These are phyloP conservation scores for Lepus europaeus DNA, from an alignment of 2,113 vertebrate species.

Conservation along the genomic window DNA sequence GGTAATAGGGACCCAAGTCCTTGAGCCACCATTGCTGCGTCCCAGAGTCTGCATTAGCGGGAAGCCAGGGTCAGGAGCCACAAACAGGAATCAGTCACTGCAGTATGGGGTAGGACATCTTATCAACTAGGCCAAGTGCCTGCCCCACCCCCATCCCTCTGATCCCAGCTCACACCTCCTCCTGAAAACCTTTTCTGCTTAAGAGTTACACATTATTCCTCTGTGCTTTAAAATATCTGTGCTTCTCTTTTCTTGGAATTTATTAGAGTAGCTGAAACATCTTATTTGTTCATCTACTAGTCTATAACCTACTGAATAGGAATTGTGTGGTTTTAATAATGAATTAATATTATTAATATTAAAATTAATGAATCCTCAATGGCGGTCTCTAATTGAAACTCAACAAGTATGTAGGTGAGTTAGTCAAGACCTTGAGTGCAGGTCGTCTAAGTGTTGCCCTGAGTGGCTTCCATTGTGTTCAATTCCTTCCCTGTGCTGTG, in stretches of 20 bases:
- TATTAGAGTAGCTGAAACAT: background rate
- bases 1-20: too few relatives aligned
- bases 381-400: background rate
- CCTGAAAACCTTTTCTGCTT: background rate
- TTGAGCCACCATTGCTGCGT: too few relatives aligned
- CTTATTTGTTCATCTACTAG: background rate
- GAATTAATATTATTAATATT: background rate
- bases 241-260: background rate
- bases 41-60: too few relatives aligned
- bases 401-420: background rate
- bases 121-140: too few relatives aligned
- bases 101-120: too few relatives aligned
- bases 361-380: background rate
- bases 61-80: too few relatives aligned
- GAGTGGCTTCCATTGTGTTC: background rate
- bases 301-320: background rate
- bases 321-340: background rate
- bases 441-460: background rate
- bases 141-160: background rate
- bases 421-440: background rate
- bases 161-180: background rate
- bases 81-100: too few relatives aligned
- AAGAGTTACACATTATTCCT: background rate
- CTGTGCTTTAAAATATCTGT: background rate
- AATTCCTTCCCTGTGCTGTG: background rate